Base-by-base conservation (phyloP, 2,797 vertebrate species). In the Bradypus variegatus region DNA sequence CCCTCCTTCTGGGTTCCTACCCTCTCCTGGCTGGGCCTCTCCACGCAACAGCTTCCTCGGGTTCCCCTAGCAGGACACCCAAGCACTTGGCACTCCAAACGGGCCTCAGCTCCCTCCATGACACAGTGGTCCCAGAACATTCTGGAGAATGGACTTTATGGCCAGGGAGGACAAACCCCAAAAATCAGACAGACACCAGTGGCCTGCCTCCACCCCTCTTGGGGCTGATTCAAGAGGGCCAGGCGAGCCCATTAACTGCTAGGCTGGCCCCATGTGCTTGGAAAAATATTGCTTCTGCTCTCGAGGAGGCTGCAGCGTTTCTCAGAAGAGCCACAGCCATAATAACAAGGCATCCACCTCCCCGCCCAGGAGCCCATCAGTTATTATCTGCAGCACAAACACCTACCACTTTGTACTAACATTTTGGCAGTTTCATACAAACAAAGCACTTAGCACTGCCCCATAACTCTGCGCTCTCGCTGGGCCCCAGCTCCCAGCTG, bases 331-430 rank as follows among this genome's bases (percentile, higher is more conserved):
- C 97, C 95, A 97, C 96, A 97, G 93, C 98, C 98, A 97, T 98
- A 98, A 98, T 96, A 96, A 97, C 98, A 97, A 97, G 97, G 98
- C 97, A 96, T 97, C 97, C 97, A 97, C 98, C 97, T 98, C 96
- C 97, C 97, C 96, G 97, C 98, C 98, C 97, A 97, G 97, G 96
- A 97, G 97, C 96, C 97, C 98, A 99, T 99, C 98, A 98, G 98
- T 99, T 98, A 99, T 98, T 98, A 98, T 98, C 97, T 96, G 97
- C 97, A 97, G 97, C 97, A 98, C 98, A 98, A 98, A 98, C 98
- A 98, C 98, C 98, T 98, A 98, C 98, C 97, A 98, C 98, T 98
- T 98, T 98, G 98, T 98, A 98, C 98, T 98, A 97, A 98, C 98
- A 98, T 98, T 98, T 98, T 98, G 98, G 98, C 98, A 99, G 98